phyloP scores from a whole-genome alignment of 1,140 invertebrate genomes.

The Camponotus floridanus region DNA sequence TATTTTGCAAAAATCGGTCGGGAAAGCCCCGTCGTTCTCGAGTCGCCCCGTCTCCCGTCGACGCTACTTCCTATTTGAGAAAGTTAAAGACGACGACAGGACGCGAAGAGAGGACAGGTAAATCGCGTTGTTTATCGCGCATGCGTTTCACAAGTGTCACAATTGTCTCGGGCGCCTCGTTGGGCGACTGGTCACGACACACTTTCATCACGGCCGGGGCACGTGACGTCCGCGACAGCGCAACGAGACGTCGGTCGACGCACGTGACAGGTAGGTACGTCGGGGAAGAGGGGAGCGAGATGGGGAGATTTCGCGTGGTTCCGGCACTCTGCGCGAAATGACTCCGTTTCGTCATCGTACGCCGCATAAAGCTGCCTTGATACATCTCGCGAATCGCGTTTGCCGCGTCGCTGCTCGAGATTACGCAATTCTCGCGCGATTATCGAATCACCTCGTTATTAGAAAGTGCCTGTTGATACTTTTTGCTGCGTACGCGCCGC shows the following conservation, averaged over 20 bases:
- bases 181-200: constrained; percentile 65
- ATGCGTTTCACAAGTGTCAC: constrained; percentile 47
- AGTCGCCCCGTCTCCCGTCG: neutral
- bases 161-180: constrained; percentile 54
- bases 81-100: constrained; percentile 12
- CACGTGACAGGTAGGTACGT: constrained; percentile 8
- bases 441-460: constrained; percentile 43
- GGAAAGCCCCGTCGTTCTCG: neutral
- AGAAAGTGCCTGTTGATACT: constrained; percentile 43
- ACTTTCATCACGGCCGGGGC: constrained; percentile 60
- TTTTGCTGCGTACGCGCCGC: constrained; percentile 19
- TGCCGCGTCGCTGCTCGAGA: neutral
- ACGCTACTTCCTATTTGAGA: neutral
- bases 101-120: constrained; percentile 16
- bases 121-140: constrained; percentile 31
- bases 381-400: constrained; percentile 46
- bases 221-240: constrained; percentile 12
- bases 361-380: neutral
- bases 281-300: neutral
- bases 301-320: constrained; percentile 41
- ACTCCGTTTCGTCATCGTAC: constrained; percentile 48
- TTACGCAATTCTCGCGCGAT: constrained; percentile 28
- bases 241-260: constrained; percentile 29
- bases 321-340: constrained; percentile 39
- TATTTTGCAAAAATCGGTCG: neutral